Base-by-base conservation (phyloP, 2,797 vertebrate species). In the Xiphophorus birchmanni region DNA sequence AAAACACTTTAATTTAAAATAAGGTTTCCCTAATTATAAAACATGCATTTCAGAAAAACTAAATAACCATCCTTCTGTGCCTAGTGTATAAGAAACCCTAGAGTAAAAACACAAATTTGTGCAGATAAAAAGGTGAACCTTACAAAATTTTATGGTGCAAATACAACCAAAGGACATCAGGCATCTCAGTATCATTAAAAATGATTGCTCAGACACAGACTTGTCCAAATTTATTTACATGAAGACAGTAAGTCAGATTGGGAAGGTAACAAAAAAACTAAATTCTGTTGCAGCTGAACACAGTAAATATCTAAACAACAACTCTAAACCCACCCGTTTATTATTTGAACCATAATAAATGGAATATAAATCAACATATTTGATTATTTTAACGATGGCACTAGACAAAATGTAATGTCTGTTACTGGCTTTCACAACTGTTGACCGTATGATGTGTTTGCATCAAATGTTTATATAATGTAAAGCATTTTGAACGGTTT, bases 111-210 rank as follows among this genome's bases (percentile, higher is more conserved):
- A 54, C 77, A 54, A 74, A 76, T 84, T 32, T 26, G 63, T 79
- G 72, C 69, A 78, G 84, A 90, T 82, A 80, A 77, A 32, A 45
- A 80, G 65, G 80, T 80, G 76, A 76, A 86, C 82, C 78, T 88
- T 40, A 65, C 75, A 75, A 45, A 60, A 87, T 60, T 74, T 78
- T 82, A 78, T 44, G 85, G 89, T 87, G 81, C 78, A 92, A 87
- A 91, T 76, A 73, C 84, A 84, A 42, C 44, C 82, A 90, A 87
- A 84, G 60, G 71, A 80, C 78, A 65, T 80, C 83, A 89, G 81
- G 84, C 82, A 91, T 89, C 86, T 82, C 84, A 80, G 26, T 63
- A 80, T 80, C 73, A 80, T 84, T 75, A 85, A 83, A 35, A 44
- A 82, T 42, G 79, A 37, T 52, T 81, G 69, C n/a, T 58, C 76